These are phyloP conservation scores for Sphenodon punctatus DNA, from an alignment of 2,797 vertebrate genomes.

Conservation along the genomic window DNA sequence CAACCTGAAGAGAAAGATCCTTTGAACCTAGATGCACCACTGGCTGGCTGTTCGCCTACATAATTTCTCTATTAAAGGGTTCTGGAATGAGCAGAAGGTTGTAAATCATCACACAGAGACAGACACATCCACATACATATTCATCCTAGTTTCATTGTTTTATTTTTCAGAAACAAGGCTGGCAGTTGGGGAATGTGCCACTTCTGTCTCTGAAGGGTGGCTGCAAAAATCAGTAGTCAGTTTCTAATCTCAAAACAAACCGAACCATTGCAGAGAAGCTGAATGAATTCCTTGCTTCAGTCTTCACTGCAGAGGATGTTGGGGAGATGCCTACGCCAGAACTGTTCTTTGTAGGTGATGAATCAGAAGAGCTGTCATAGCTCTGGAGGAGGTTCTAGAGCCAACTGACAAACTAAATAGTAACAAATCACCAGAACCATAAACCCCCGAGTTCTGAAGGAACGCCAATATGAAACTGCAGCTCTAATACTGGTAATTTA, in stretches of 20 bases:
- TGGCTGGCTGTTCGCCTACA: not conserved
- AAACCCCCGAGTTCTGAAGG: too few relatives aligned
- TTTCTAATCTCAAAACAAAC: not conserved
- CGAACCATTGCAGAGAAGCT: too few relatives aligned
- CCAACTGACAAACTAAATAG: too few relatives aligned
- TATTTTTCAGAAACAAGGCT: not conserved
- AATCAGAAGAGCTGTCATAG: too few relatives aligned
- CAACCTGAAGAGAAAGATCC: not conserved
- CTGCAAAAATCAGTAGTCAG: not conserved
- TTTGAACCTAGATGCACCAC: not conserved
- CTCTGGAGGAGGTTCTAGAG: too few relatives aligned
- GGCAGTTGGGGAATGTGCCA: not conserved
- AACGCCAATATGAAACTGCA: too few relatives aligned
- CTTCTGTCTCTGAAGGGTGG: not conserved
- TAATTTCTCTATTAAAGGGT: not conserved
- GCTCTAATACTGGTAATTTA: too few relatives aligned
- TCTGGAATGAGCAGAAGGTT: not conserved
- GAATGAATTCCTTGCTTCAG: too few relatives aligned
- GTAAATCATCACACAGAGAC: not conserved
- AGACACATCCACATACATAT: not conserved
- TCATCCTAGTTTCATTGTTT: constrained; percentile 3
- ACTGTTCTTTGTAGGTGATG: too few relatives aligned
- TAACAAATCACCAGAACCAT: too few relatives aligned
- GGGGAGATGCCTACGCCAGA: too few relatives aligned
- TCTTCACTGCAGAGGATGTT: too few relatives aligned